phyloP scores from a whole-genome alignment of 37 sponge, comb jelly and placozoan species.

The Spongia lamella region DNA sequence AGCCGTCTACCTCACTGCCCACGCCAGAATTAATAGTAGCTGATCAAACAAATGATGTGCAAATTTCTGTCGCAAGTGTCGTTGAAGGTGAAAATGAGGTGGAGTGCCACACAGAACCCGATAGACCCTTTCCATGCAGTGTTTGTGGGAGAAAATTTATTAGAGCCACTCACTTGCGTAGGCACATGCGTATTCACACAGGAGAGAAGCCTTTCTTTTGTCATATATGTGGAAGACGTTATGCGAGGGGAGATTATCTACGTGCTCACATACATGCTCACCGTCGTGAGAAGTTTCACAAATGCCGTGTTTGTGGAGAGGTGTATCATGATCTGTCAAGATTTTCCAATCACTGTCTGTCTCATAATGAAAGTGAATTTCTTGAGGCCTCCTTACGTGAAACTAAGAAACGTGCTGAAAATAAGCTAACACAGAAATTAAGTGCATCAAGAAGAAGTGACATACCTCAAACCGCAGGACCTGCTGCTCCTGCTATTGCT shows the following conservation, averaged over 20 bases:
- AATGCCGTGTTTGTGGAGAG: constrained; percentile 76
- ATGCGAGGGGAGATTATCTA: constrained; percentile 71
- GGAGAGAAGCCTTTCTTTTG: constrained; percentile 79
- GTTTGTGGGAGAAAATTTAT: constrained; percentile 66
- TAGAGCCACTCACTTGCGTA: constrained; percentile 59
- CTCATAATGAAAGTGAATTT: no score
- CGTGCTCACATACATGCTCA: constrained; percentile 76
- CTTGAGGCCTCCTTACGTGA: no score
- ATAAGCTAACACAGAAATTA: no score
- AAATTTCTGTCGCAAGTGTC: not conserved
- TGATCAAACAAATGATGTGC: no score
- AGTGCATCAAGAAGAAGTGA: no score
- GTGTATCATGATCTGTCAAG: constrained; percentile 68
- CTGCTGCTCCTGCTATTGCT: no score
- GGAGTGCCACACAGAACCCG: constrained; percentile 13
- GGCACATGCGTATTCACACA: constrained; percentile 79
- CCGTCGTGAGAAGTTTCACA: constrained; percentile 53
- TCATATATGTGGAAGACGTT: constrained; percentile 72
- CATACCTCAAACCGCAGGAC: no score
- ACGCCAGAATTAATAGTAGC: no score
- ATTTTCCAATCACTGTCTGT: constrained; percentile 71
- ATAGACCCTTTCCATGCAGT: constrained; percentile 59
- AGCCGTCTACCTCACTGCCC: not conserved
- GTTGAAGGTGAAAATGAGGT: not conserved
- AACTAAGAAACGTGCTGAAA: no score